Percentiles rank a stretch among this genome's conserved stretches.
Evolutionary conservation across 2,797 vertebrate species (phyloP).

Genomic region (Cyprinodon diabolis): DNA sequence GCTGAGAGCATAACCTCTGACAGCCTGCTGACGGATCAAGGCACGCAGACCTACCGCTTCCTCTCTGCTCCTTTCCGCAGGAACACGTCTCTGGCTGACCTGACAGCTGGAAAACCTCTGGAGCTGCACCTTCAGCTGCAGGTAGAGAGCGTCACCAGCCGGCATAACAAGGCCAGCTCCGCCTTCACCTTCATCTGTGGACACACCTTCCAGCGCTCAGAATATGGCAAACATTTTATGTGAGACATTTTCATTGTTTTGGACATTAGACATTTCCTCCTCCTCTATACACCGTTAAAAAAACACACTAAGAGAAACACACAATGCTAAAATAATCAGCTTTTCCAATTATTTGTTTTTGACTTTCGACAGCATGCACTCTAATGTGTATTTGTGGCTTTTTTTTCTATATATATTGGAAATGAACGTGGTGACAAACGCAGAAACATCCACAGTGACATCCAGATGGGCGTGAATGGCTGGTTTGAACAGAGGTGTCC

Average conservation of each 20-base stretch:
- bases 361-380: neutral
- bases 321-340: neutral
- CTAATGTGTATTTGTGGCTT: neutral
- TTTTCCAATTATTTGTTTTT: neutral
- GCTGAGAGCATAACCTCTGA: constrained; percentile 86
- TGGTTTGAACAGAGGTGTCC: constrained; percentile 96
- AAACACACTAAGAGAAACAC: too few relatives aligned
- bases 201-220: constrained; percentile 89
- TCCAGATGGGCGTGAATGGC: constrained; percentile 87
- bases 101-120: constrained; percentile 64
- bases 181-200: constrained; percentile 92
- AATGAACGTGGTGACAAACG: neutral
- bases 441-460: constrained; percentile 91
- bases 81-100: constrained; percentile 82
- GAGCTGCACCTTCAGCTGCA: constrained; percentile 90
- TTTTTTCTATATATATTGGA: neutral
- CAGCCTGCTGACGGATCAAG: constrained; percentile 83
- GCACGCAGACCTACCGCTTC: constrained; percentile 93
- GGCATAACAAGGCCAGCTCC: constrained; percentile 93
- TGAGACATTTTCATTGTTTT: constrained; percentile 17
- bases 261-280: neutral
- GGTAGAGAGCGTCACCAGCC: constrained; percentile 87
- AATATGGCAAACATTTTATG: constrained; percentile 90
- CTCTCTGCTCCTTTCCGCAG: constrained; percentile 84
- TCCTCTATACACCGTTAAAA: neutral